Base-by-base conservation (phyloP, 2,113 vertebrate genomes). In the Syrmaticus mikado region DNA sequence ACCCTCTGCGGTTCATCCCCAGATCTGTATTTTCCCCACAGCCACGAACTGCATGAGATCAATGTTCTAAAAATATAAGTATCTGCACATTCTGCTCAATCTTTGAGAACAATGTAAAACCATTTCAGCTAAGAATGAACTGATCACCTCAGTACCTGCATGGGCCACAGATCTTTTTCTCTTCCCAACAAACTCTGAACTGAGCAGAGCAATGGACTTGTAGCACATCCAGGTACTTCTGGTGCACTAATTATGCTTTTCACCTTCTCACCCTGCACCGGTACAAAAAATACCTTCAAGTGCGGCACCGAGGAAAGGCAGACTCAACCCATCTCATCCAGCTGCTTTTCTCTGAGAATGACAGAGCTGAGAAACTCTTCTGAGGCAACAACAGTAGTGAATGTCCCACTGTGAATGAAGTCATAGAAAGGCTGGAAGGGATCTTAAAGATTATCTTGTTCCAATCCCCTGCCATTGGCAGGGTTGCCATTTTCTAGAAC, bases 191-290 rank as follows among this genome's bases (percentile, higher is more conserved):
- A 95, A 94, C 88, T 79, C 90, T 75, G 80, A 89, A 93, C 95
- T 85, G 83, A 94, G 94, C 93, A 91, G 58, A 45, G 80, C 94
- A 90, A 95, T 72, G 97, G 94, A 93, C 89, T 86, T 93, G 57
- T 5, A 93, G 68, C 36, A 89, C 86, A 85, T 55, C 90, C 90
- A 89, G 72, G 82, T 89, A 94, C 91, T 95, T 93, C 90, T 66
- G 62, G 65, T 58, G 58, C 66, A 83, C 82, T 94, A 90, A 95
- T 98, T 95, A 87, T 25, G 81, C 72, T 90, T 96, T 96, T 95
- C 84, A 85, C 95, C 93, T 95, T 89, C 95, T 93, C 73, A 11
- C 93, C 82, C 95, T 82, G 15, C 67, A 46, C 58, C 67, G 22
- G 94, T 92, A 82, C 38, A 68, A 94, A 96, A 96, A 93, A 66